Base-by-base conservation (phyloP, 1,140 invertebrate genomes). In the Trachelipus rathkii region DNA sequence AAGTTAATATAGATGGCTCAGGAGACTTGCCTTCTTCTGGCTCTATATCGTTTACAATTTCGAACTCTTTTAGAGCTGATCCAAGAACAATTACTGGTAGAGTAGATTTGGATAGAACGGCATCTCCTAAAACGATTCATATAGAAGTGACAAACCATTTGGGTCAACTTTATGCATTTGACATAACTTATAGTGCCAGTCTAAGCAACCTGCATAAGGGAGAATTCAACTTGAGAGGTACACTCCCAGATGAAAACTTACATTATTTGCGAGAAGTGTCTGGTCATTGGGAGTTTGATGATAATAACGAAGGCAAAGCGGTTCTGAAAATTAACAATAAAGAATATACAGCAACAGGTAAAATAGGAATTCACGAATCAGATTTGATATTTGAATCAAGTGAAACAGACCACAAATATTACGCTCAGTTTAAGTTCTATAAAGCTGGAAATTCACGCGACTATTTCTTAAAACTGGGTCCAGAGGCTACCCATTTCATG, bases 181-280 rank as follows among this genome's bases (percentile, higher is more conserved):
- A 78, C 44, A 13, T 77, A 0, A 45, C 60, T 19, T 81, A 78
- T 74, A 67, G 67, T 53, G 71, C 73, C 15, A 43, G 73, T 43
- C 68, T 74, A 4, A 7, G 53, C 0, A 60, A 75, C 53, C 50
- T 69, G 0, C 3, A 24, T n/a, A 8, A 24, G 6, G 79, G 79
- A 21, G 75, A 81, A 13, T 81, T 76, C 46, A 43, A 60, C 10
- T 45, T 78, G 19, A 66, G 45, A 8, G 76, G 78, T 44, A 74
- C 72, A 13, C 76, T 74, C 4, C 77, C 77, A 15, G 44, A 73
- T 21, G 68, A 44, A 0, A n/a, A 15, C n/a, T 43, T 44, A 5
- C 66, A 74, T 19, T 74, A 53, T n/a, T 80, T 76, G 79, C 69
- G 75, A 66, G 24, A 78, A 71, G 46, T 81, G n/a, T 73, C 79